These are phyloP conservation scores for Ibidorhyncha struthersii DNA, from an alignment of 2,113 vertebrate species.

Conservation along the genomic window DNA sequence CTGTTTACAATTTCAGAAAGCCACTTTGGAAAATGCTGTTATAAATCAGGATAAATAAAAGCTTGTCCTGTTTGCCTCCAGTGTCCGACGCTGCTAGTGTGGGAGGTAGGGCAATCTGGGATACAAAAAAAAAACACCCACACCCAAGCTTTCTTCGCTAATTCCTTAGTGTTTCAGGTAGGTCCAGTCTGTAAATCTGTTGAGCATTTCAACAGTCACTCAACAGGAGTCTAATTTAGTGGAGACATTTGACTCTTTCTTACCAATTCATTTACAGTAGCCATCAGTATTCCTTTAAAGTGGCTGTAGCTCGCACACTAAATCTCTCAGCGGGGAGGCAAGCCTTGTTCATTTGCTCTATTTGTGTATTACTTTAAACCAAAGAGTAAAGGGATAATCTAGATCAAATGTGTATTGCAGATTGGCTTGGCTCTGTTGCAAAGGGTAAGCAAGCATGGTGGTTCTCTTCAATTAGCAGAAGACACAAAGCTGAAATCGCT, in stretches of 20 bases:
- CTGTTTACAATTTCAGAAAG: slow-evolving; percentile 19
- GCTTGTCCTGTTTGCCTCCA: background rate
- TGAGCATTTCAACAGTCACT: background rate
- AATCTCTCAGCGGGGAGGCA: background rate
- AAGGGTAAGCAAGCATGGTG: background rate
- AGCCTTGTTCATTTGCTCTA: background rate
- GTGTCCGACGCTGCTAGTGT: background rate
- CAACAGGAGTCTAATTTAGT: background rate
- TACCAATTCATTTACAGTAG: background rate
- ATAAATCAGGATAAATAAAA: slow-evolving; percentile 35
- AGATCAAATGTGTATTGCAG: background rate
- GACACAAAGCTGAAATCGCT: background rate
- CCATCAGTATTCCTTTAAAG: background rate
- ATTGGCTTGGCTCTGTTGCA: background rate
- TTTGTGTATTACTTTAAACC: background rate
- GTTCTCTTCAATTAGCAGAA: slow-evolving; percentile 23
- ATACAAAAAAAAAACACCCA: background rate
- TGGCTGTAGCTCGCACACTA: background rate
- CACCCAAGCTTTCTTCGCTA: background rate
- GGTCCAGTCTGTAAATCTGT: background rate
- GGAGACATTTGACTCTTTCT: background rate
- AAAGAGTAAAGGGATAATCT: slow-evolving; percentile 1
- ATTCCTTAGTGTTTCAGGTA: background rate
- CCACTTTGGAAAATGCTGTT: background rate
- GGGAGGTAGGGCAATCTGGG: background rate